These are phyloP conservation scores for Scaptomyza pallida DNA, from an alignment of 1,140 invertebrate genomes.

Conservation along the genomic window DNA sequence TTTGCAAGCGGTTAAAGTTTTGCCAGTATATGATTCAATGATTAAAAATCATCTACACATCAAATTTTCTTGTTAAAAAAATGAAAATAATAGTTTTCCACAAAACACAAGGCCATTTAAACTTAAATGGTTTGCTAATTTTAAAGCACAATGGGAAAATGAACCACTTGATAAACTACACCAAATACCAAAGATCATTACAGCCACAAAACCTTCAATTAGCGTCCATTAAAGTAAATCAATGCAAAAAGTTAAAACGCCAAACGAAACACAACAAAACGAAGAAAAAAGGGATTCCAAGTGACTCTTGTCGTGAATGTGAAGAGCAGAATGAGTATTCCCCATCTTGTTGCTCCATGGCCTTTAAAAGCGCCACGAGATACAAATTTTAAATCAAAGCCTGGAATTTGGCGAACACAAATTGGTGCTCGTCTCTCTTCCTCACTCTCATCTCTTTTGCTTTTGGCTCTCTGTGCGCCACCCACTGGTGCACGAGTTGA, in stretches of 20 bases:
- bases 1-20: too few species aligned
- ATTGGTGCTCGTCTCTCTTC: constrained; percentile 3
- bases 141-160: constrained; percentile 34
- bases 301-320: constrained; percentile 7
- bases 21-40: too few species aligned
- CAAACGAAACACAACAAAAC: too few species aligned
- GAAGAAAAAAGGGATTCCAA: constrained; percentile 27
- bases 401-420: constrained; percentile 46
- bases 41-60: too few species aligned
- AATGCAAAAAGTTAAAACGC: constrained; percentile 45
- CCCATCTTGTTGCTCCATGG: background rate
- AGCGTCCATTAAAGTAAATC: constrained; percentile 71
- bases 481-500: constrained; percentile 1
- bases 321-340: constrained; percentile 9
- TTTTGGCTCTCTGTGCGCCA: constrained; percentile 1
- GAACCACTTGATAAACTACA: constrained; percentile 67
- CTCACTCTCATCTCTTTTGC: background rate
- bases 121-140: background rate
- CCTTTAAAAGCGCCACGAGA: constrained; percentile 32
- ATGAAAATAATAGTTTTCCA: too few species aligned
- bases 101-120: background rate
- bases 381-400: constrained; percentile 75
- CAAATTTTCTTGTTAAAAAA: too few species aligned
- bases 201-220: constrained; percentile 50
- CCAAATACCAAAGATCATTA: constrained; percentile 74